Evolutionary conservation across 1,140 invertebrate genomes (phyloP), one percentile per base, ranked within the genome.

Genomic region (Ooceraea biroi): DNA sequence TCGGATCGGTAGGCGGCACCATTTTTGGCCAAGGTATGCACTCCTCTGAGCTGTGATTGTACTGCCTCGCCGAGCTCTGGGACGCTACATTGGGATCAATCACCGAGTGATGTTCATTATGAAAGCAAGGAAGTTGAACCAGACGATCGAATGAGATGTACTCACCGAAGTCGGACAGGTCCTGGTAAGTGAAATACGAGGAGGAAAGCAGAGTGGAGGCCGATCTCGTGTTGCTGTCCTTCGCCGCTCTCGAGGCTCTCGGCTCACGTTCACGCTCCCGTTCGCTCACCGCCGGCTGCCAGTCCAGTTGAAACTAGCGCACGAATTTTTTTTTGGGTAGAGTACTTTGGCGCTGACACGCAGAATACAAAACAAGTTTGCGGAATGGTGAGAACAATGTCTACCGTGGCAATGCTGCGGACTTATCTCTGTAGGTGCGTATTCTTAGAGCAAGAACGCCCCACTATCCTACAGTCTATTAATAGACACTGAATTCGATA

Each of bases 371-470:
- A 22, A 11, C 11, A 8, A 52, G 50, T 66, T 63, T 14, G 52
- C 36, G 48, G 74, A 27, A 82, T 27, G 41, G 30, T 50, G 48
- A 72, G 46, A 60, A 71, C 58, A 87, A 87, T 52, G 80, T 88
- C 85, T 83, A 88, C 78, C 88, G 87, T 66, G 77, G 66, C 77
- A 85, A 90, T 83, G 88, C 84, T 83, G 88, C 84, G 87, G 88
- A 68, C 88, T 76, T 89, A 92, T 90, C 89, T 91, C 87, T 89
- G 41, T 50, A 84, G 82, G 89, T 90, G 90, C 89, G 90, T 78
- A 68, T 93, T 93, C 88, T 93, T 93, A 93, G 92, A 92, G 84
- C 61, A 72, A 89, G 92, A 84, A 69, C 90, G 87, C 90, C 91
- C 93, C 91, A 90, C 92, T 87, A 83, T 86, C 90, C 84, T 61